Base-by-base conservation (phyloP, 2,888 invertebrate genomes). In the Elmis aenea region DNA sequence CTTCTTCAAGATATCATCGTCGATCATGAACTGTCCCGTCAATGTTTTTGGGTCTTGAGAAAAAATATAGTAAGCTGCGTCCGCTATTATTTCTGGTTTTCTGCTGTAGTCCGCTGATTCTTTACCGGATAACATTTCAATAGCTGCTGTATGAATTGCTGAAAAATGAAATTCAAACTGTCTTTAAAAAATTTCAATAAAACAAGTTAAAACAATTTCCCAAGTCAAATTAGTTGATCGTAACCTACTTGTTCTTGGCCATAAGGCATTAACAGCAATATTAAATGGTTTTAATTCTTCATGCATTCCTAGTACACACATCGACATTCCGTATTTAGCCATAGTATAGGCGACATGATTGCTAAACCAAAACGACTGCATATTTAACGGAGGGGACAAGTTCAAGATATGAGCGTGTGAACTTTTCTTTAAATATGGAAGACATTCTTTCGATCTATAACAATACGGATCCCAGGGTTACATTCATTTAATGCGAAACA, bases 261-360 rank as follows among this genome's bases (percentile, higher is more conserved):
- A 97, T 0, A 97, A 74, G 0, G 95, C 93, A 69, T 97, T 97
- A 6, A 96, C 94, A 9, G 85, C 93, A 45, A 97, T 83, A 38
- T 85, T 84, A 50, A 77, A 76, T 0, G 76, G 74, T 55, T 78
- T 82, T 58, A 95, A 88, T 70, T 97, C 97, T 46, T 85, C 88
- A n/a, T 93, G 79, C 92, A 96, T 94, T 9, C 97, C 96, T 8
- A 97, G 72, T 1, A 89, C 94, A 66, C 95, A 96, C 92, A 97
- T 90, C 0, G 94, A 94, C 96, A 96, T 96, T 12, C 95, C 96
- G 65, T 93, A 97, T 64, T 97, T 97, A 2, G 97, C 92, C 84
- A 96, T 96, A 1, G 96, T 95, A 68, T 99, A 97, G 1, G 95
- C 96, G 26, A 93, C 87, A 68, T 95, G 89, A 48, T 85, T 75